Evolutionary conservation across 2,888 invertebrate species (phyloP).

Genomic region (Antheraea yamamai): DNA sequence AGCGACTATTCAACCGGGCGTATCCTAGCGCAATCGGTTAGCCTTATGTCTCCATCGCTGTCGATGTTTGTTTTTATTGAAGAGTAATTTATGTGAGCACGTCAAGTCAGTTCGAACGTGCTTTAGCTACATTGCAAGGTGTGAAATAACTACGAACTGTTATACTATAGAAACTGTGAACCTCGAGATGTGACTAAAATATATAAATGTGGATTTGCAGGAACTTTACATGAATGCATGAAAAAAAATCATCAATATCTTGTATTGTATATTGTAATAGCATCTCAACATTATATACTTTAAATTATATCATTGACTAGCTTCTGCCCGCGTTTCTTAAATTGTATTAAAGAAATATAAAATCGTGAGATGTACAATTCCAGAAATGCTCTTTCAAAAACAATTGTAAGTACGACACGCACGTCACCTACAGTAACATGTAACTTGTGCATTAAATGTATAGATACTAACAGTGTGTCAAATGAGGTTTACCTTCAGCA

Average conservation of each 20-base stretch:
- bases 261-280: background rate
- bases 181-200: background rate
- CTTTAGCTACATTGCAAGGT: background rate
- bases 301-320: background rate
- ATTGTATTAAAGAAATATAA: too few relatives aligned
- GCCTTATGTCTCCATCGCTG: constrained; percentile 16
- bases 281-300: background rate
- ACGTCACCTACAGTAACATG: too few relatives aligned
- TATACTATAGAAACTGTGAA: background rate
- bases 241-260: background rate
- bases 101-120: background rate
- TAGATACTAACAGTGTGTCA: too few relatives aligned
- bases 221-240: background rate
- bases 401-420: too few relatives aligned
- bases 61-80: constrained; percentile 20
- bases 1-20: constrained; percentile 52
- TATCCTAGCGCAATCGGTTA: constrained; percentile 64
- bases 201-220: background rate
- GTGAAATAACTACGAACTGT: background rate
- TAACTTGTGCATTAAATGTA: too few relatives aligned
- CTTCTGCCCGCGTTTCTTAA: too few relatives aligned
- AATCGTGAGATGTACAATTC: too few relatives aligned
- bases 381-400: too few relatives aligned
- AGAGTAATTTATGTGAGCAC: constrained; percentile 16
- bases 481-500: too few relatives aligned